Evolutionary conservation across 2,113 vertebrate species (phyloP).

Genomic region (Eidolon helvum): DNA sequence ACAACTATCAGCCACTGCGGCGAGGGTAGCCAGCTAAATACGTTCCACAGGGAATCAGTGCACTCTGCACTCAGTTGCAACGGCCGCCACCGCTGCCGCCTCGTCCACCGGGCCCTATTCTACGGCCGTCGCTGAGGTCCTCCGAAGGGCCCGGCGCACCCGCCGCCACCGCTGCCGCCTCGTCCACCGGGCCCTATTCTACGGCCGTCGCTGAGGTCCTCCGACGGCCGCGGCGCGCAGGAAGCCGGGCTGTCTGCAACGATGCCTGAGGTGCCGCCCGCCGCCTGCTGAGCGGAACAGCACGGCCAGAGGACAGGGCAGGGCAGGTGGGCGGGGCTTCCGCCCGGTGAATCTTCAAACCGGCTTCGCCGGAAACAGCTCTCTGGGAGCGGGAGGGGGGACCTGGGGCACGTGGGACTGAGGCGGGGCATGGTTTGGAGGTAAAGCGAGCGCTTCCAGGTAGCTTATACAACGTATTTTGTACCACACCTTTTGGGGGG

Average conservation of each 20-base stretch:
- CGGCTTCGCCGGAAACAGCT: neutral
- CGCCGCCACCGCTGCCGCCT: neutral
- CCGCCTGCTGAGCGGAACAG: conserved; percentile 47
- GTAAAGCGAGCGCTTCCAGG: accelerated
- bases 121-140: conserved; percentile 37
- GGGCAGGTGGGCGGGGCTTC: neutral
- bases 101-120: neutral
- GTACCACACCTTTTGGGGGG: neutral
- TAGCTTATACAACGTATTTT: neutral
- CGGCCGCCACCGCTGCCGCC: neutral
- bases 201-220: conserved; percentile 50
- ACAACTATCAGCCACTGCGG: neutral
- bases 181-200: neutral
- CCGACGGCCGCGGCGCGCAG: neutral
- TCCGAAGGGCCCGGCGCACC: too few relatives aligned
- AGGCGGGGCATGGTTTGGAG: too few relatives aligned
- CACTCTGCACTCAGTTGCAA: neutral
- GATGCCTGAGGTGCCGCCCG: conserved; percentile 42
- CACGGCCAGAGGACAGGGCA: neutral
- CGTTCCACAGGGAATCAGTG: neutral
- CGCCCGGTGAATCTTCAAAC: accelerated
- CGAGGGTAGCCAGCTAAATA: accelerated
- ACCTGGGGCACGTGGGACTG: neutral
- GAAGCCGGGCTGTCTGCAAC: neutral
- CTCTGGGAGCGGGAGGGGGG: accelerated